These are phyloP conservation scores for Plebejus melissa DNA, from an alignment of 2,888 invertebrate genomes.

Conservation along the genomic window DNA sequence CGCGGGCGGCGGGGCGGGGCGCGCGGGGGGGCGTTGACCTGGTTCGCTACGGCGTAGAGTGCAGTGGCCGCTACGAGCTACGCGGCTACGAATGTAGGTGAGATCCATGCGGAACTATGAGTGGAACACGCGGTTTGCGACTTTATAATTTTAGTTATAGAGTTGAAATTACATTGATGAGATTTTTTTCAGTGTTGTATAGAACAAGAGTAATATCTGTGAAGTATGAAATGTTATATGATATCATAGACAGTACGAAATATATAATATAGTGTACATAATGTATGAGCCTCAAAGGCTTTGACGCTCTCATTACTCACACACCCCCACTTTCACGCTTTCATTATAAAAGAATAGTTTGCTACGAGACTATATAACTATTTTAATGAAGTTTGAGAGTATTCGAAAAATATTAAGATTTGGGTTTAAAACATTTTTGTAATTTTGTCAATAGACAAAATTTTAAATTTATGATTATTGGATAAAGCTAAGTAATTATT, in stretches of 20 bases:
- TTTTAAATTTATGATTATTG: too few relatives aligned
- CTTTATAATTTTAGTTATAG: not conserved
- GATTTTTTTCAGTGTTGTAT: not conserved
- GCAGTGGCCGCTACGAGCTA: constrained; percentile 61
- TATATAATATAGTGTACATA: constrained; percentile 1
- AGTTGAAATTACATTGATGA: not conserved
- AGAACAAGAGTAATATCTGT: not conserved
- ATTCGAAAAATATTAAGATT: not conserved
- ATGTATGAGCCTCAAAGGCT: constrained; percentile 31
- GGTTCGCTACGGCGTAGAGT: constrained; percentile 65
- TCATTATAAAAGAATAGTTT: not conserved
- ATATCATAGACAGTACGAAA: not conserved
- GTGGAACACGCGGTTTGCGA: not conserved
- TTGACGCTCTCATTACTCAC: constrained; percentile 33
- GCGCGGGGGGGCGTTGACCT: constrained; percentile 55
- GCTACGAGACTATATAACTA: not conserved
- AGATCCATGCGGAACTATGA: constrained; percentile 36
- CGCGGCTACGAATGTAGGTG: constrained; percentile 46
- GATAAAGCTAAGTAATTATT: too few relatives aligned
- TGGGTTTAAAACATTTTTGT: not conserved
- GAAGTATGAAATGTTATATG: not conserved
- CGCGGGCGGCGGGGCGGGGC: constrained; percentile 39
- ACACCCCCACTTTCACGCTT: not conserved
- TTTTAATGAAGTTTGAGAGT: not conserved
- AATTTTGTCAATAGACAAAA: too few relatives aligned